phyloP scores from a whole-genome alignment of 2,113 vertebrate species.

The Scolopax mira region DNA sequence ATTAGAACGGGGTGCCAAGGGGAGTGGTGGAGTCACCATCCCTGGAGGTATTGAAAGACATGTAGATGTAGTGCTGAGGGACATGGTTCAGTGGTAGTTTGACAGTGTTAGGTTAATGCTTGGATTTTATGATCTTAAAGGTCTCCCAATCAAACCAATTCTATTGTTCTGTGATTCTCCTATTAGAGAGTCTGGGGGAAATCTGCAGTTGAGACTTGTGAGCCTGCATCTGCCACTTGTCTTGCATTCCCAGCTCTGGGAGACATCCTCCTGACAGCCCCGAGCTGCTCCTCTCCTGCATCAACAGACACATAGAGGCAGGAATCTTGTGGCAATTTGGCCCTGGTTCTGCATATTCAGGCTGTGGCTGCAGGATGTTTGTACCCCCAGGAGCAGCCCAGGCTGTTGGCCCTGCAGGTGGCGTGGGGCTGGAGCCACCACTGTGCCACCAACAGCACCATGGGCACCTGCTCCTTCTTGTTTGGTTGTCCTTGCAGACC shows the following conservation, averaged over 20 bases:
- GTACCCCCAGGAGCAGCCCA: accelerated
- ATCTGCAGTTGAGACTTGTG: neutral
- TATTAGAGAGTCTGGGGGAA: neutral
- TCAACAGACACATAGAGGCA: accelerated
- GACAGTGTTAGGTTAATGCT: neutral
- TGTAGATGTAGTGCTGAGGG: neutral
- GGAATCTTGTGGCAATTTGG: neutral
- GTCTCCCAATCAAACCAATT: neutral
- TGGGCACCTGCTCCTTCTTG: neutral
- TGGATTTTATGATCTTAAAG: neutral
- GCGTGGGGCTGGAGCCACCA: neutral
- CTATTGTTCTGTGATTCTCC: neutral
- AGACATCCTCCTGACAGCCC: neutral
- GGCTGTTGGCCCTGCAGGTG: neutral
- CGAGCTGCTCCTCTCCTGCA: accelerated
- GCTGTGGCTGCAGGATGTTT: neutral
- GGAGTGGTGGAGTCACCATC: neutral
- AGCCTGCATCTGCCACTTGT: neutral
- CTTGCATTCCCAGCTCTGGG: accelerated
- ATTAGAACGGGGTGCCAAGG: neutral
- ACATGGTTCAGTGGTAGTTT: neutral
- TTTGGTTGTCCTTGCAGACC: neutral
- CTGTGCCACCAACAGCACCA: neutral
- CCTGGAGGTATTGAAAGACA: neutral
- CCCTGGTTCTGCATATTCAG: accelerated